Percentiles rank a stretch among this genome's conserved stretches.
Conservation (phyloP, 2,797 vertebrate species). For the Phrynocephalus guinanensis region DNA sequence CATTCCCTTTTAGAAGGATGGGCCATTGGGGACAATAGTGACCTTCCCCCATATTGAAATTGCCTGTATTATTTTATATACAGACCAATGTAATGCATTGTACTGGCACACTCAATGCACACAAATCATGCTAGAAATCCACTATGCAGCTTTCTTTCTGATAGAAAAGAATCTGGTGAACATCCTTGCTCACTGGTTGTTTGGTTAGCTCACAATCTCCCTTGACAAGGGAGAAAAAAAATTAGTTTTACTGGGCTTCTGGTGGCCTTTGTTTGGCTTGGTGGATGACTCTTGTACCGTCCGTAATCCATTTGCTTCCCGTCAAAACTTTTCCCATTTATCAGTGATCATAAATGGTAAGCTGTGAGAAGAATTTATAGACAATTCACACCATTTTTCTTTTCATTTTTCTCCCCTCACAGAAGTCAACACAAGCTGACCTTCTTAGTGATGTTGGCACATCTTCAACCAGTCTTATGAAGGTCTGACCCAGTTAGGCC, state of each 20-base stretch:
- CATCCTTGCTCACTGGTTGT: no score
- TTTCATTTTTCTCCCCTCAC: not conserved
- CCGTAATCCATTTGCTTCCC: not conserved
- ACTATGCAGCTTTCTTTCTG: no score
- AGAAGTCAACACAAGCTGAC: slow-evolving; percentile 19
- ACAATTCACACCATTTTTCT: not conserved
- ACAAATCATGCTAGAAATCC: no score
- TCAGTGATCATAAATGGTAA: not conserved
- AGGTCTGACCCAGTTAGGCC: slow-evolving; percentile 16
- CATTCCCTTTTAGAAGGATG: no score
- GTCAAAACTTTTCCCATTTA: not conserved
- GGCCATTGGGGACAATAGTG: no score
- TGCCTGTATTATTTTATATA: no score
- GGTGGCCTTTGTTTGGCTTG: not conserved
- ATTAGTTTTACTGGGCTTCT: not conserved
- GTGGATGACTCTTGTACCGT: no score
- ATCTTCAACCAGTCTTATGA: not conserved
- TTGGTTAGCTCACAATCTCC: not conserved
- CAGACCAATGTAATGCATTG: no score
- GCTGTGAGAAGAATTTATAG: not conserved
- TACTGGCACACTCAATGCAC: no score
- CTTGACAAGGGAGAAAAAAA: not conserved
- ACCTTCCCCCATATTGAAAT: no score
- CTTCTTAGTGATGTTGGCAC: slow-evolving; percentile 9
- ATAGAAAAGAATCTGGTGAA: not conserved